A percentile compares a stretch with the other conserved stretches of the same genome.
phyloP scores from a whole-genome alignment of 2,113 vertebrate species.

The Ardeotis arabs region DNA sequence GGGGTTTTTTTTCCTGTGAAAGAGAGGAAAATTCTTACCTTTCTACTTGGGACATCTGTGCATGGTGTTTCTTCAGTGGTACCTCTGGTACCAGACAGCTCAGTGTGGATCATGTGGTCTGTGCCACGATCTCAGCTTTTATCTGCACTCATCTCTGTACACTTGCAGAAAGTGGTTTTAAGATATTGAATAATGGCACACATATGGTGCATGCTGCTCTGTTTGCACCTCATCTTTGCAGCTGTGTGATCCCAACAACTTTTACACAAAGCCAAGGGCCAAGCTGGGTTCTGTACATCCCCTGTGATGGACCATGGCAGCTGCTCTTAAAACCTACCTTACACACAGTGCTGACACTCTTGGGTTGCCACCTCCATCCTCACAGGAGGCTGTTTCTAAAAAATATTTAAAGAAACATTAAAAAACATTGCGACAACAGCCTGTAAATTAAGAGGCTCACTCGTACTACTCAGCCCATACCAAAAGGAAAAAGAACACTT shows the following conservation, averaged over 20 bases:
- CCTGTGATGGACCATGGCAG: rapidly evolving
- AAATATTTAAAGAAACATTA: not conserved
- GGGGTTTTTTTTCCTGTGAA: not conserved
- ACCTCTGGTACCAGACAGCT: not conserved
- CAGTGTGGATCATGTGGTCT: not conserved
- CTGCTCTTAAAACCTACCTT: not conserved
- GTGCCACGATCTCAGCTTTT: not conserved
- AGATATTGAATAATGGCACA: too few species aligned
- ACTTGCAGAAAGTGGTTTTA: not conserved
- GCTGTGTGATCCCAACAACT: not conserved
- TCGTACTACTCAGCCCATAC: not conserved
- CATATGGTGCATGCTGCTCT: not conserved
- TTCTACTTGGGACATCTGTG: not conserved
- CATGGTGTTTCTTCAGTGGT: not conserved
- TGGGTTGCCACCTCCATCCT: not conserved
- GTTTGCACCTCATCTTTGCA: not conserved
- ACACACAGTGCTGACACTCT: rapidly evolving
- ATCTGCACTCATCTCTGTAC: rapidly evolving
- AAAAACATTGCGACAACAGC: not conserved
- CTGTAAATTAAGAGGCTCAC: not conserved
- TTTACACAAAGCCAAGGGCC: not conserved
- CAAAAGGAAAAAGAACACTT: not conserved
- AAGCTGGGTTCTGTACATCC: not conserved
- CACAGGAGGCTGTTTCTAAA: not conserved
- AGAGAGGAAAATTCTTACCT: not conserved